A percentile compares a stretch with the other conserved stretches of the same genome.
These are phyloP conservation scores for Plumapathes pennacea DNA, from an alignment of 92 coral and sea anemone species.

Conservation along the genomic window DNA sequence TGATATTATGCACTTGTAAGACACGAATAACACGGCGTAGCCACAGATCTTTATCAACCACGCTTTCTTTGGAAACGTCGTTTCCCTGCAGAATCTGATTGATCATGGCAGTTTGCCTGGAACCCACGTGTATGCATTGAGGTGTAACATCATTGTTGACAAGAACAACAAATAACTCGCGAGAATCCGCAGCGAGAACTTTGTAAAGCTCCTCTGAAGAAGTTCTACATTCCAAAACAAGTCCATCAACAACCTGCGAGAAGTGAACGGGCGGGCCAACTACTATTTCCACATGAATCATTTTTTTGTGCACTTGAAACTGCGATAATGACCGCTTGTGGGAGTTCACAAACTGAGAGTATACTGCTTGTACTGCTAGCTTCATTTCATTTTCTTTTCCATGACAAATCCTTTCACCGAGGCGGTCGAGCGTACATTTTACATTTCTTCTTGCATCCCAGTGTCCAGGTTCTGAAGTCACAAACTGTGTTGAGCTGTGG, in stretches of 20 bases:
- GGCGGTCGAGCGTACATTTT: too few relatives aligned
- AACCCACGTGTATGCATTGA: constrained; percentile 73
- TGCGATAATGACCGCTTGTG: constrained; percentile 17
- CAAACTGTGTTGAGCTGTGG: too few relatives aligned
- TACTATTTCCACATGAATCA: constrained; percentile 66
- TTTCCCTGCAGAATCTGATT: constrained; percentile 30
- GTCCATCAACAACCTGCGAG: constrained; percentile 65
- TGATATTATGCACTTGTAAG: constrained; percentile 41
- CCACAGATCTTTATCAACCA: constrained; percentile 55
- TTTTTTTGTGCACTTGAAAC: constrained; percentile 39
- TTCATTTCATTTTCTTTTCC: constrained; percentile 78
- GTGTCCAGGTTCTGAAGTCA: too few relatives aligned
- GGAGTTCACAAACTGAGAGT: constrained; percentile 25
- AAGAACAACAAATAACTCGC: constrained; percentile 33
- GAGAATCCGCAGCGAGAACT: neutral
- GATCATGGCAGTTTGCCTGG: constrained; percentile 46
- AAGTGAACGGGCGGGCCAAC: constrained; percentile 66
- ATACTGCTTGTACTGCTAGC: constrained; percentile 66
- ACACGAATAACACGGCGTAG: constrained; percentile 15
- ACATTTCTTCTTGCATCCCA: too few relatives aligned
- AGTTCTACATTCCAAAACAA: constrained; percentile 46
- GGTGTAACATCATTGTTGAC: constrained; percentile 81
- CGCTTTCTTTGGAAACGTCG: constrained; percentile 1
- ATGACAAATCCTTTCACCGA: constrained; percentile 65
- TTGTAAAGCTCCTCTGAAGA: constrained; percentile 1